A percentile compares a stretch with the other conserved stretches of the same genome.
phyloP scores from a whole-genome alignment of 2,888 invertebrate genomes.

The Mythimna pallens region DNA sequence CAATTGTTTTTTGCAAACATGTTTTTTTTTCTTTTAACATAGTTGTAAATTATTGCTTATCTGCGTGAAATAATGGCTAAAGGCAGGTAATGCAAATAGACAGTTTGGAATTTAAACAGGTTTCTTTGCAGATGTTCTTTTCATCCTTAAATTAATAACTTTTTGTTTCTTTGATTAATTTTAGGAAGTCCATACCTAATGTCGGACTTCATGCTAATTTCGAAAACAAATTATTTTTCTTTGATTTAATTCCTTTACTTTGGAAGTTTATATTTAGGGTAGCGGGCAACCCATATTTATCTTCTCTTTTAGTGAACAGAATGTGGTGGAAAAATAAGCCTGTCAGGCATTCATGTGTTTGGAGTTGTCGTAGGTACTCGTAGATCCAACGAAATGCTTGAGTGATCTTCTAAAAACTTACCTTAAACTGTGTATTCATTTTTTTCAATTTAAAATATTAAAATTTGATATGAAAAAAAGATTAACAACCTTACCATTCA shows the following conservation, averaged over 20 bases:
- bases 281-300: background rate
- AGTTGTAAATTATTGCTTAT: too few relatives aligned
- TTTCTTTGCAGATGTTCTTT: background rate
- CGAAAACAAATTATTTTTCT: constrained; percentile 8
- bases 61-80: too few relatives aligned
- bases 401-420: too few relatives aligned
- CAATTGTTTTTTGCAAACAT: too few relatives aligned
- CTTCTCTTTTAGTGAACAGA: constrained; percentile 11
- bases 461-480: too few relatives aligned
- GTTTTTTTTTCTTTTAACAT: too few relatives aligned
- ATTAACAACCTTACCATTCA: too few relatives aligned
- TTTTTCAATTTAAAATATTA: too few relatives aligned
- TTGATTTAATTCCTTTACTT: constrained; percentile 21
- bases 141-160: background rate
- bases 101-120: background rate
- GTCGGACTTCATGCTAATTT: background rate
- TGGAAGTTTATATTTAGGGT: background rate
- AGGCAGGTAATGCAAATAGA: background rate
- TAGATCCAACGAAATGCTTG: too few relatives aligned
- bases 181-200: background rate
- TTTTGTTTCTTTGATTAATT: background rate
- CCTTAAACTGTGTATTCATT: too few relatives aligned
- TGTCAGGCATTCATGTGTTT: background rate
- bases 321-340: constrained; percentile 2
- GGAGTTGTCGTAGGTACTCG: too few relatives aligned